Base-by-base conservation (phyloP, 2,113 vertebrate species). In the Nipponia nippon region DNA sequence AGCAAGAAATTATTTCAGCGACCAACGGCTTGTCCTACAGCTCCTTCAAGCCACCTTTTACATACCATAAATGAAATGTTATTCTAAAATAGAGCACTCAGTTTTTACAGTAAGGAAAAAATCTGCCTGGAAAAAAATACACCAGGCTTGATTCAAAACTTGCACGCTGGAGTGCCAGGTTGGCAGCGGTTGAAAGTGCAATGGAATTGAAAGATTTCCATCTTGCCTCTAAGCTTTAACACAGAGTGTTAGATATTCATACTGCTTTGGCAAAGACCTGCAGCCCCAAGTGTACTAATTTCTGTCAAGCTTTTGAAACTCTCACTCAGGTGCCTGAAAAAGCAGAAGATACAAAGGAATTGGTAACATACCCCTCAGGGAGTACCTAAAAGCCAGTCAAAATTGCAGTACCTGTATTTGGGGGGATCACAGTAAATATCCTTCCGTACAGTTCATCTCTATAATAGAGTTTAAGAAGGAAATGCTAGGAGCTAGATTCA, bases 111-210 rank as follows among this genome's bases (percentile, higher is more conserved):
- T 58, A 89, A 94, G 85, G 92, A 93, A 95, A 94, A 96, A 95
- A 40, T 89, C 62, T 90, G 84, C 82, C 71, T 96, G 94, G 94
- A 97, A 97, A 94, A 96, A 96, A 91, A 22, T 83, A 56, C 77
- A 77, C n/a, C 78, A 90, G 65, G 77, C 71, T 95, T 77, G 85
- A 90, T 88, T 97, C 91, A 90, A 83, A 94, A 82, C 62, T 95
- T 94, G 71, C 90, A 69, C 2, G 6, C 50, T 73, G 34, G 25
- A 94, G 58, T 94, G 91, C 95, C 97, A 96, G 94, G 77, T 96
- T 97, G 97, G 97, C 97, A 97, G 81, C 7, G 11, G 67, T 93
- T 97, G 72, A 97, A 98, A 97, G 96, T 40, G 52, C 67, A 88
- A 23, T 77, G 88, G 72, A 90, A 95, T 90, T 92, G 95, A 96